Evolutionary conservation across 1,140 invertebrate genomes (phyloP).

Genomic region (Steinernema khuongi): DNA sequence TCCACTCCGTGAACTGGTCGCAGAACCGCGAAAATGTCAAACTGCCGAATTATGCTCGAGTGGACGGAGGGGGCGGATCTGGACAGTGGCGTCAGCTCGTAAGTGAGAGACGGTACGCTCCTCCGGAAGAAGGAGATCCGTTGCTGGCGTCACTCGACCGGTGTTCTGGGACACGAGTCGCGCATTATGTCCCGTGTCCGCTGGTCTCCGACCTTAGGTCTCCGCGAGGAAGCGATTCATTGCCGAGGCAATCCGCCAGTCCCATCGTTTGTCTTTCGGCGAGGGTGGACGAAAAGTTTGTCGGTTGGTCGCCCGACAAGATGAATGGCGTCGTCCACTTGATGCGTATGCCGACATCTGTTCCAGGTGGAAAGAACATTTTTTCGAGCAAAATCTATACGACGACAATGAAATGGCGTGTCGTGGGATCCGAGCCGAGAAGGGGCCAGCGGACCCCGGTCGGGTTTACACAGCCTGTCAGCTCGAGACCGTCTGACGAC

Average conservation of each 20-base stretch:
- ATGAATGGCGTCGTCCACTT: neutral
- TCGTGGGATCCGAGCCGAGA: neutral
- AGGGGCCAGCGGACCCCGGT: no score
- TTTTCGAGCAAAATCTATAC: conserved; percentile 12
- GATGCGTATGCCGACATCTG: conserved; percentile 4
- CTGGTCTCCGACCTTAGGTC: neutral
- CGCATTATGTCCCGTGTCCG: no score
- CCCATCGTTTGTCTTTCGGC: conserved; percentile 5
- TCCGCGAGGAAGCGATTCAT: no score
- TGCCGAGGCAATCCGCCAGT: neutral
- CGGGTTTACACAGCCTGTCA: neutral
- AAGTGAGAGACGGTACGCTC: no score
- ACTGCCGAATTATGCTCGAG: no score
- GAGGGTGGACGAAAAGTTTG: conserved; percentile 14
- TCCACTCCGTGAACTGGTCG: no score
- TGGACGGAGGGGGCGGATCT: no score
- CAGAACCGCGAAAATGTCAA: no score
- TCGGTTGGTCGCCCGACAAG: neutral
- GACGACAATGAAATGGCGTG: conserved; percentile 9
- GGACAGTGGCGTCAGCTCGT: no score
- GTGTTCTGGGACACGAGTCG: no score
- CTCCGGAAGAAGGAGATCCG: no score
- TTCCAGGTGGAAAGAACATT: conserved; percentile 11
- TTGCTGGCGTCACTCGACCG: no score
- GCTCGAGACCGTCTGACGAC: neutral